Base-by-base conservation (phyloP, 1,140 invertebrate species). In the Habropoda laboriosa region DNA sequence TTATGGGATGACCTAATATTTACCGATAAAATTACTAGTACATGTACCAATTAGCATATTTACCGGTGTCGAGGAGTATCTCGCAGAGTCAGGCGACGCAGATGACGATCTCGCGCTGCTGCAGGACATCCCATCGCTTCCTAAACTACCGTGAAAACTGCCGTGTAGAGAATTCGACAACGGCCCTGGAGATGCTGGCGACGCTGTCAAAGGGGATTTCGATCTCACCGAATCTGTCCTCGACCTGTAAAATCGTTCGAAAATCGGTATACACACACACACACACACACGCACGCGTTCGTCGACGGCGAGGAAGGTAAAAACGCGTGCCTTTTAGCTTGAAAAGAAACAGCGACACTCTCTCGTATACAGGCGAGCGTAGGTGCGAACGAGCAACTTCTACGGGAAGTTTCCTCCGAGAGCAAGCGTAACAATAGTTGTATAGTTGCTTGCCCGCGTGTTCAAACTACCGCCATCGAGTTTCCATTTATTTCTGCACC, bases 81-180 rank as follows among this genome's bases (percentile, higher is more conserved):
- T 91, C 45, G 91, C 92, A 10, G 92, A 93, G 81, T 93, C 92
- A 0, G 92, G 92, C 8, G 92, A 93, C 0, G 92, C 92, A 10
- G 92, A 93, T 10, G 92, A 93, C 4, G 92, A 93, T 73, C 92
- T 93, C 32, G 92, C 92, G 60, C 92, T 93, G 83, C 92, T 92
- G 79, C 90, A 93, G 38, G 92, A 93, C 92, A 93, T 93, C 55
- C 92, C 92, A 87, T 93, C 92, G 79, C 92, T 93, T 58, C 92
- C 92, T 74, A 93, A 89, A 78, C 92, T 93, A 51, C 92, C 91
- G 68, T 93, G 92, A 72, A 93, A 93, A 87, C 92, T 93, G 51
- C 92, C 91, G 60, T 93, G 91, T 53, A 93, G 86, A 45, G 92
- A 93, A 89, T 86, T 90, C n/a, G 92, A 92, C 71, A 93, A 75